Evolutionary conservation across 2,888 invertebrate species (phyloP).

Genomic region (Parasteatoda lunata): DNA sequence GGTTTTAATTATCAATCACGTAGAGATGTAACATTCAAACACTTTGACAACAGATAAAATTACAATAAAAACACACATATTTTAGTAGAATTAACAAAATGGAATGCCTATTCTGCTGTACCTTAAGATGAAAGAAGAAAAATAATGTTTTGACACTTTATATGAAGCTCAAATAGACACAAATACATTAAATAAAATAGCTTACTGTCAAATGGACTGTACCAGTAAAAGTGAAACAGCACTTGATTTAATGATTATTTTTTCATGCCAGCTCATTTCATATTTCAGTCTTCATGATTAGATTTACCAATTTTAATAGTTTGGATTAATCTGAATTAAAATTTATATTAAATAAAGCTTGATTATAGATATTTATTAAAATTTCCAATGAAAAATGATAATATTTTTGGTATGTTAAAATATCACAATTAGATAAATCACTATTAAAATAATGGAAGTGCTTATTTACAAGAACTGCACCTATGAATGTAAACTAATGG

Average conservation of each 20-base stretch:
- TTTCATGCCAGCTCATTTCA: too few species aligned
- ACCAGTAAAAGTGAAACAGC: too few species aligned
- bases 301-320: too few species aligned
- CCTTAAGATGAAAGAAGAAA: background rate
- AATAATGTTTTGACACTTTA: background rate
- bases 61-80: background rate
- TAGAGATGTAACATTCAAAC: constrained; percentile 1
- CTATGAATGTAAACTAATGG: too few species aligned
- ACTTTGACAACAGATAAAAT: background rate
- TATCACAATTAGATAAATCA: background rate
- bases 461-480: too few species aligned
- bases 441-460: background rate
- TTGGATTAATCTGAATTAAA: too few species aligned
- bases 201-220: background rate
- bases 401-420: background rate
- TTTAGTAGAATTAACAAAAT: background rate
- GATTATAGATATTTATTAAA: too few species aligned
- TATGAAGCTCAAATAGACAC: background rate
- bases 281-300: too few species aligned
- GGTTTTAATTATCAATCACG: background rate
- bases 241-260: too few species aligned
- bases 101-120: background rate
- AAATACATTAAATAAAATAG: background rate
- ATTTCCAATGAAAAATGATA: too few species aligned
- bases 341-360: too few species aligned